These are phyloP conservation scores for Charanyca ferruginea DNA, from an alignment of 2,888 invertebrate species.

Conservation along the genomic window DNA sequence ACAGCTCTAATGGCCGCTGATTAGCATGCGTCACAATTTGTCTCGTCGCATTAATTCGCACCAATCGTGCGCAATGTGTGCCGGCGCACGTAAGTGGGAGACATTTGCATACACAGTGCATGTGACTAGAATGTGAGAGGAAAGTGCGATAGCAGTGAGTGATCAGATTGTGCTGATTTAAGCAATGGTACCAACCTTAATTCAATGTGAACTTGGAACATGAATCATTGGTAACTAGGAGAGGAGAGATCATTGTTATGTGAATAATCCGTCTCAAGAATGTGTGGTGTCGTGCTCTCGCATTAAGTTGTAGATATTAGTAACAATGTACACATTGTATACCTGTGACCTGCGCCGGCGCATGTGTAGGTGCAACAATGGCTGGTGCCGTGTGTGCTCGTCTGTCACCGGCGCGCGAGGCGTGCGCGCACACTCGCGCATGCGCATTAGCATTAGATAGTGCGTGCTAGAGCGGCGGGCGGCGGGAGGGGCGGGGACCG, in stretches of 20 bases:
- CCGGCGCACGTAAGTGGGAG: slow-evolving; percentile 23
- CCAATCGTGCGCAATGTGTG: slow-evolving; percentile 54
- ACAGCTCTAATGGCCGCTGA: slow-evolving; percentile 51
- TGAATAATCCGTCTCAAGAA: background rate
- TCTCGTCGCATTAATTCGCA: slow-evolving; percentile 32
- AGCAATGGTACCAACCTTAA: background rate
- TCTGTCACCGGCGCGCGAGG: slow-evolving; percentile 1
- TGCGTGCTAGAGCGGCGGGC: slow-evolving; percentile 49
- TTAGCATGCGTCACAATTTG: slow-evolving; percentile 57
- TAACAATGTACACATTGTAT: background rate
- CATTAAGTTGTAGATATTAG: background rate
- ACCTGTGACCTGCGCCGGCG: slow-evolving; percentile 1
- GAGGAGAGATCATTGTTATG: background rate
- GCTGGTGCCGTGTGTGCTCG: slow-evolving; percentile 1
- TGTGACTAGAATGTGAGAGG: slow-evolving; percentile 11
- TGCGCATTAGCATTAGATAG: slow-evolving; percentile 64
- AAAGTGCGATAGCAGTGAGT: background rate
- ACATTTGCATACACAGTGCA: slow-evolving; percentile 43
- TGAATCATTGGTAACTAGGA: background rate
- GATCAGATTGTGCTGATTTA: background rate
- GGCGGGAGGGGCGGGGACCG: slow-evolving; percentile 58
- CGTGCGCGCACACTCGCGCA: slow-evolving; percentile 35
- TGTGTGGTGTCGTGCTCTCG: background rate
- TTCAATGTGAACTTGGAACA: background rate
- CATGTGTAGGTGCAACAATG: slow-evolving; percentile 13